These are phyloP conservation scores for Nasua narica DNA, from an alignment of 2,797 vertebrate genomes.

Conservation along the genomic window DNA sequence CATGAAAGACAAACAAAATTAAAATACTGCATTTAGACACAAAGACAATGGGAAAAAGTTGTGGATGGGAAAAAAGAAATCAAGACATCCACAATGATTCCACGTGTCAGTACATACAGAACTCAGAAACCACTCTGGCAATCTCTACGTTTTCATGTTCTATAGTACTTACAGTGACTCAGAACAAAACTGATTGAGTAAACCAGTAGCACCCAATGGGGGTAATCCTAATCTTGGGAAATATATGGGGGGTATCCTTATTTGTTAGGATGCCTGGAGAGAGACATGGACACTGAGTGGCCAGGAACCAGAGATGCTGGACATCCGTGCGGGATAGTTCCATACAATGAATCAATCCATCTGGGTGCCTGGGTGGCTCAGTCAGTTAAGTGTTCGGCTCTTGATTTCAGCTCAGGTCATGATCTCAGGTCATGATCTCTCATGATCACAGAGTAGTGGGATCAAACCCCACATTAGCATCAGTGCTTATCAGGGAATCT, in stretches of 20 bases:
- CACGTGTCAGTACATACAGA: background rate
- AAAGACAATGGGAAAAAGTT: background rate
- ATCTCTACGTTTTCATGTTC: background rate
- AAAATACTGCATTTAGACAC: background rate
- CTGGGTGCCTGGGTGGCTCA: background rate
- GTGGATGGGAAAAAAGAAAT: background rate
- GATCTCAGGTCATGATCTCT: background rate
- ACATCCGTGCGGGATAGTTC: background rate
- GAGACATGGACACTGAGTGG: background rate
- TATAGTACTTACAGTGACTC: background rate
- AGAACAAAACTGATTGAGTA: background rate
- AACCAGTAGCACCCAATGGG: background rate
- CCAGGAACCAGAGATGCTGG: background rate
- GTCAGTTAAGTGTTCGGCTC: background rate
- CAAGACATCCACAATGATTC: background rate
- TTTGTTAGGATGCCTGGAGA: background rate
- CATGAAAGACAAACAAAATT: slow-evolving; percentile 15
- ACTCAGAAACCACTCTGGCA: background rate
- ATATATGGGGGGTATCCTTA: background rate
- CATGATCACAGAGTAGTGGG: background rate
- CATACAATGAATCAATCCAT: background rate
- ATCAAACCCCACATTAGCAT: background rate
- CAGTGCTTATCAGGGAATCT: background rate
- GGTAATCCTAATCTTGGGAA: background rate
- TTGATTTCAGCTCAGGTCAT: background rate